Base-by-base conservation (phyloP, 2,888 invertebrate species). In the Diaprepes abbreviatus region DNA sequence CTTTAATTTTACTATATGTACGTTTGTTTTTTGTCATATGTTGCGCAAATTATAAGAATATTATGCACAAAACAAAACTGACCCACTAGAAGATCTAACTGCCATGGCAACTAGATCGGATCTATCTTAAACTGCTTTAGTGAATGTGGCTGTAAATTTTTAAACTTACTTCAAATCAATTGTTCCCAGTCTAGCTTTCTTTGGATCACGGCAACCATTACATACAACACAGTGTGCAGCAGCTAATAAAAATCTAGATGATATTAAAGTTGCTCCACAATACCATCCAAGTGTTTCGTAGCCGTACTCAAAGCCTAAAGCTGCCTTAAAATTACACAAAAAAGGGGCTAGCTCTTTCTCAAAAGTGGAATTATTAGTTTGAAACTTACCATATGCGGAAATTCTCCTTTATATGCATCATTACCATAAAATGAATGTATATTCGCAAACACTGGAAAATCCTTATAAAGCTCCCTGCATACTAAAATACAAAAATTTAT, bases 251-350 rank as follows among this genome's bases (percentile, higher is more conserved):
- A 85, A 88, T 14, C 80, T 76, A 3, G 85, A 80, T 45, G 86
- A 86, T 36, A 90, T 85, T 31, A 90, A 78, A 2, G 87, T 84
- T 1, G 88, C 89, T 1, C 89, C 89, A 77, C 89, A 89, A 77
- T 80, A 81, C 68, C 73, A 74, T 48, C 78, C 77, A 2, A 33
- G 5, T 12, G 75, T 59, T 16, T 73, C 31, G 33, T 21, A 31
- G 19, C 21, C 73, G 14, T 65, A 55, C 36, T 73, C 72, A 72
- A 80, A 85, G 19, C 85, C 85, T 3, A 86, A 57, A 14, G 84
- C 85, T 17, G 81, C 85, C 85, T 85, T n/a, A n/a, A n/a, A n/a
- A n/a, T n/a, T n/a, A n/a, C n/a, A n/a, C n/a, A n/a, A n/a, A n/a
- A n/a, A n/a, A n/a, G n/a, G n/a, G n/a, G n/a, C n/a, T n/a, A n/a